Base-by-base conservation (phyloP, 2,888 invertebrate genomes). In the Muschampia plurimacula region DNA sequence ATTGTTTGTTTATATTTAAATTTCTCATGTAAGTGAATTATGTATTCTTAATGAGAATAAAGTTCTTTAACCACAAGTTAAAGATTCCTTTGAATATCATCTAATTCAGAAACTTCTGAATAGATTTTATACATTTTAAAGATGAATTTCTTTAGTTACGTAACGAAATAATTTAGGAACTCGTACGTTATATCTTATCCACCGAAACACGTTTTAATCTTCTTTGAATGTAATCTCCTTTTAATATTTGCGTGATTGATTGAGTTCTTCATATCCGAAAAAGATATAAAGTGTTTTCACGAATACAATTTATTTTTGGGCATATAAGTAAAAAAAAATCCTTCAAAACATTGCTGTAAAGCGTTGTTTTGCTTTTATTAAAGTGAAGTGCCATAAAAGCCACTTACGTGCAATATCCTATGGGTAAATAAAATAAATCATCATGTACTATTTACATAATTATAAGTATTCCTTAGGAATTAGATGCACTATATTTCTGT, bases 161-260 rank as follows among this genome's bases (percentile, higher is more conserved):
- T 59, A 13, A 59, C 32, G 15, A 52, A 65, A 39, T 15, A 52
- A 66, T 41, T 7, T 57, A 39, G 6, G 22, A 41, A 52, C 9
- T 67, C 41, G 6, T 13, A 60, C 68, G 32, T n/a, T 22, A 57
- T 59, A 68, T 49, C 68, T 68, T 68, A 68, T 60, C 52, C 66
- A 41, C 39, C 22, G 62, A 41, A 66, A 60, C 60, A 60, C 36
- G 46, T 22, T 66, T 49, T 71, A 60, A 66, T 71, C 71, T 69
- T 69, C 69, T 49, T 71, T 66, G 36, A 36, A 66, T 66, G 59
- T 71, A 71, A 71, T 71, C 71, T 65, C 55, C 68, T 62, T 69
- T 69, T 65, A 74, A 74, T 77, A 75, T 78, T 69, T 76, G 74
- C 73, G 74, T 74, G 73, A 71, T 69, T 62, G 64, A 66, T 69